Evolutionary conservation across 2,888 invertebrate species (phyloP).

Genomic region (Hyposoter dolosus): DNA sequence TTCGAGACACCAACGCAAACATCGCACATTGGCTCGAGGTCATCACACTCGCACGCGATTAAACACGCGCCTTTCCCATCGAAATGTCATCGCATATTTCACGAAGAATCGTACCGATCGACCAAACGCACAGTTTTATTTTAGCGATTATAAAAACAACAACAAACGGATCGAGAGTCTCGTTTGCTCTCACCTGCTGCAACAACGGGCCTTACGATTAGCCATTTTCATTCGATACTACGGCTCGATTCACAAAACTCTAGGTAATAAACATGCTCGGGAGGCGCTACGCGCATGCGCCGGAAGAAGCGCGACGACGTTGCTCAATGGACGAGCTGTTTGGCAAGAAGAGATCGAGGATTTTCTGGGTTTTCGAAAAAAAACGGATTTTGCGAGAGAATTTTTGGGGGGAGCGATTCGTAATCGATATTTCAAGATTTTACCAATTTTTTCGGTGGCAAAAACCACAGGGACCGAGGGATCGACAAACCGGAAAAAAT

Average conservation of each 20-base stretch:
- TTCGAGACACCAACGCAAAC: conserved; percentile 13
- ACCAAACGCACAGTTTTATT: neutral
- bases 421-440: neutral
- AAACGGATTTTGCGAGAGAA: neutral
- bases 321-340: conserved; percentile 22
- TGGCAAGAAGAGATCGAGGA: neutral
- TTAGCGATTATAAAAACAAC: conserved; percentile 11
- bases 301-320: neutral
- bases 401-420: neutral
- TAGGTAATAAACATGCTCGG: conserved; percentile 76
- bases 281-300: conserved; percentile 37
- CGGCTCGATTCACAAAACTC: conserved; percentile 72
- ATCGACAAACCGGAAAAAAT: neutral
- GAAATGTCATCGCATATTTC: conserved; percentile 53
- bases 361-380: neutral
- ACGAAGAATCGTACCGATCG: neutral
- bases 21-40: conserved; percentile 36
- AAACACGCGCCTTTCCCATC: neutral
- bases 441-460: neutral
- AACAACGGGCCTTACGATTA: conserved; percentile 82
- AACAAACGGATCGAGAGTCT: conserved; percentile 45
- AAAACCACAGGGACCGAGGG: neutral
- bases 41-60: conserved; percentile 49
- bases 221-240: conserved; percentile 81
- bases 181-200: conserved; percentile 81